Evolutionary conservation across 2,888 invertebrate genomes (phyloP), one percentile per base, ranked within the genome.

Genomic region (Ophioninae sp.): DNA sequence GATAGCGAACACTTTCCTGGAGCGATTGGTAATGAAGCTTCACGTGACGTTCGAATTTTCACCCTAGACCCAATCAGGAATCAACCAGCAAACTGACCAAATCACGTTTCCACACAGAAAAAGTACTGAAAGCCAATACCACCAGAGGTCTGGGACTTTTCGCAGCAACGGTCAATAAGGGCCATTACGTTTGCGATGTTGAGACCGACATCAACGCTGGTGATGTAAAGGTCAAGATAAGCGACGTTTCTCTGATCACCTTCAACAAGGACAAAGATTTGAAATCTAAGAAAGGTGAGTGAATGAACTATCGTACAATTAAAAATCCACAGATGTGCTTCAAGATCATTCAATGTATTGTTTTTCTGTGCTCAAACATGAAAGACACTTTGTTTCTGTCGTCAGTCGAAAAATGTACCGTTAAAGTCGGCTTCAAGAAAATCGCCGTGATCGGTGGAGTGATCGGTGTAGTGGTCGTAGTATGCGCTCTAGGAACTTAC

Each of bases 371-470:
- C 65, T 23, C 22, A 17, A 72, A 81, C 59, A 65, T 63, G 51
- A 71, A 68, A 65, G 74, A 71, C 59, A 41, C 41, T 72, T 59
- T 56, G n/a, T 82, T 79, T 82, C 64, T 82, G 59, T 59, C 39
- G 20, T 73, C 83, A 90, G 90, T 84, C 59, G 85, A 87, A 64
- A 73, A 77, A 20, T 90, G 90, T 67, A 59, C 71, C 17, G n/a
- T 20, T 6, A 23, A 81, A 44, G 73, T 72, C 10, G 65, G 51
- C 23, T 13, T 82, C n/a, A 86, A 87, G 30, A 61, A 78, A 8
- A 77, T 78, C 6, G 85, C 81, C 5, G 83, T 90, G 58, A 73
- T 86, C 10, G 89, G 88, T 41, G 88, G 86, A 30, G 17, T 85
- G 10, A 72, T 87, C 23, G 86, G 76, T 10, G 82, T 77, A 20